Base-by-base conservation (phyloP, 2,113 vertebrate genomes). In the Myotis davidii region DNA sequence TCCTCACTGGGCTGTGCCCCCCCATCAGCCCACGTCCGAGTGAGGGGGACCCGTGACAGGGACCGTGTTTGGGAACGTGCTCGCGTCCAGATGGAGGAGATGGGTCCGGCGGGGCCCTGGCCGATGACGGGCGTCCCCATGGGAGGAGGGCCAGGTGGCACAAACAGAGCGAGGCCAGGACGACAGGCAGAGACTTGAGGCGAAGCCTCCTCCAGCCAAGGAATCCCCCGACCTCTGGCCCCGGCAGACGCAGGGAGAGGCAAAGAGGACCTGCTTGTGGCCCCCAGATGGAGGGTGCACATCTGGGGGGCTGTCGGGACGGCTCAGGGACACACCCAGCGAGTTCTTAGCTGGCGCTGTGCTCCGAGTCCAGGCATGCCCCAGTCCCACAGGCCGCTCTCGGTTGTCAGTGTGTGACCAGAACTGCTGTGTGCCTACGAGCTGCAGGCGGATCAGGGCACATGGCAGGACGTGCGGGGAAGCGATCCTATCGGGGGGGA, bases 1-100 rank as follows among this genome's bases (percentile, higher is more conserved):
- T 67, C 29, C 2, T 67, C 64, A 2, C 64, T 6, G 27, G 32
- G 64, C n/a, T 34, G 65, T 0, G 65, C 8, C 65, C 54, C 54
- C 54, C 54, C 21, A 0, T 1, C 16, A 6, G 29, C 0, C 4
- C 9, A 18, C 3, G 29, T 4, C 70, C 37, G 5, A 5, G 20
- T 13, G 8, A 18, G 52, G 18, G 13, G 82, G n/a, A 6, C 82
- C 42, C 5, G n/a, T 34, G 65, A 20, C 52, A 1, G 4, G 82
- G n/a, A 2, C 82, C 12, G 14, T 45, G 1, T 23, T 1, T n/a
- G 27, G 59, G 23, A 25, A 21, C 3, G 21, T 11, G 20, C 16
- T 21, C 17, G 12, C 4, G 70, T 72, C 20, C 10, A 6, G 70
- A 13, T 25, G 70, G 11, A 10, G 70, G 5, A 6, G 1, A 10